Base-by-base conservation (phyloP, 2,888 invertebrate genomes). In the Tuberolachnus salignus region DNA sequence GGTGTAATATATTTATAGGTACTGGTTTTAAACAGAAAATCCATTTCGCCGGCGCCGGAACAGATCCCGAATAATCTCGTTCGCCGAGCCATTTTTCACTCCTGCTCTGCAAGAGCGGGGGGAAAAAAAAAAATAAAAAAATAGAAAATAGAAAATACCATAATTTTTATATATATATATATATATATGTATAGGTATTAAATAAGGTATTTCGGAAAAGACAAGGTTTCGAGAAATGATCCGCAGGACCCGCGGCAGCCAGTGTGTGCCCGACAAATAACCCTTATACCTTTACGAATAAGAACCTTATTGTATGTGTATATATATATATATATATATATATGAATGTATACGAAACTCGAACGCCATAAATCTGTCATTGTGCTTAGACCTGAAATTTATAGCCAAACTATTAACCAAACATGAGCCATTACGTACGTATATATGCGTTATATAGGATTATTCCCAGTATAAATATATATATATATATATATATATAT, bases 331-430 rank as follows among this genome's bases (percentile, higher is more conserved):
- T n/a, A n/a, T n/a, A n/a, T n/a, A n/a, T n/a, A n/a, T n/a, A n/a
- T n/a, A n/a, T n/a, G n/a, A n/a, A n/a, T 6, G 14, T 46, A 23
- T 71, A 74, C 44, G 73, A 53, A 63, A 63, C 49, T 74, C 53
- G 74, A 74, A 74, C 44, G 66, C 53, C 55, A 75, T 75, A 75
- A 75, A 75, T 66, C 74, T 73, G 63, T 75, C 74, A 59, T 59
- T 59, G 55, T 75, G 46, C 44, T 61, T 74, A 55, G 64, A 64
- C 53, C 51, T 10, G n/a, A 44, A 46, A 75, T 75, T 75, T 75
- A 75, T 75, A 44, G 55, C 66, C 51, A 66, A 66, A 75, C 64
- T 74, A 74, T 42, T 64, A 72, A 61, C 61, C 61, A 51, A 34
- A 72, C 34, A 74, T n/a, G 26, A 61, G n/a, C 51, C 11, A 42